These are phyloP conservation scores for Scolopax mira DNA, from an alignment of 2,113 vertebrate genomes.

Conservation along the genomic window DNA sequence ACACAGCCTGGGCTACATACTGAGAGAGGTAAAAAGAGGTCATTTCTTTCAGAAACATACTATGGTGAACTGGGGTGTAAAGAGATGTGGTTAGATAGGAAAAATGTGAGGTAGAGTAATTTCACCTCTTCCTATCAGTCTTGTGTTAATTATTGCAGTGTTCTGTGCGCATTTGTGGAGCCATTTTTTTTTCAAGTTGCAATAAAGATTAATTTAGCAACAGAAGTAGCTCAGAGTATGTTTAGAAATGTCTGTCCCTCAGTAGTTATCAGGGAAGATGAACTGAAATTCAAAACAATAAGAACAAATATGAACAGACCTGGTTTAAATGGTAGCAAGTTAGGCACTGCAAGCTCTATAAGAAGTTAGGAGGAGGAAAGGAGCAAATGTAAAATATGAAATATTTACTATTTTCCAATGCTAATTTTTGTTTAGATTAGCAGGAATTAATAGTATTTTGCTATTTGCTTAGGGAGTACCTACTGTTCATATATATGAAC, in stretches of 20 bases:
- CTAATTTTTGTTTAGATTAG: neutral
- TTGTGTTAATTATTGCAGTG: neutral
- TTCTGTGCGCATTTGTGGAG: neutral
- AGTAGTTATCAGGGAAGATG: neutral
- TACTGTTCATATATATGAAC: neutral
- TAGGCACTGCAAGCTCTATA: neutral
- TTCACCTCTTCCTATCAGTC: neutral
- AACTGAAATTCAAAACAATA: neutral
- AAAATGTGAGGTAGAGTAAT: neutral
- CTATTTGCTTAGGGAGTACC: neutral
- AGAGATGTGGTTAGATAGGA: neutral
- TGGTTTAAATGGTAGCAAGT: neutral
- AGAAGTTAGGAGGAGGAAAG: neutral
- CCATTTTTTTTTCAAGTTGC: neutral
- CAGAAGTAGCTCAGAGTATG: neutral
- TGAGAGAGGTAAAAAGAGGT: slow-evolving; percentile 40
- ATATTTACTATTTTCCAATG: neutral
- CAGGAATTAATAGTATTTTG: neutral
- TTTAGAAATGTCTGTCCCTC: neutral
- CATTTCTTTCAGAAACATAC: slow-evolving; percentile 24
- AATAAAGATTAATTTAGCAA: neutral
- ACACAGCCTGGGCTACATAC: neutral
- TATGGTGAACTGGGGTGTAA: neutral
- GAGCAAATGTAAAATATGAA: neutral
- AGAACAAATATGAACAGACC: neutral